phyloP scores from a whole-genome alignment of 2,888 invertebrate species.

The Polydrusus tereticollis region DNA sequence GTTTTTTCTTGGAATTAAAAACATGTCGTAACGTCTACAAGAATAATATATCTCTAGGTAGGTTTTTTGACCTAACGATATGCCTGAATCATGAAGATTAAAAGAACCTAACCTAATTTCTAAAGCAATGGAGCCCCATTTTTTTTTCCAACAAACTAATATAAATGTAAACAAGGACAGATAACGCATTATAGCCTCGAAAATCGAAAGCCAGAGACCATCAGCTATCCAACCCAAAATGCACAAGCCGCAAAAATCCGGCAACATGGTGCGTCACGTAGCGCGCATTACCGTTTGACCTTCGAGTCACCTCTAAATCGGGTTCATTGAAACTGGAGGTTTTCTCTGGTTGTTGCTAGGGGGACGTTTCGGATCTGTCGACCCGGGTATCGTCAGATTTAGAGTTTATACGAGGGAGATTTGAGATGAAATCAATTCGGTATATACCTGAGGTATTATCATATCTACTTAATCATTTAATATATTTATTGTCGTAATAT shows the following conservation, averaged over 20 bases:
- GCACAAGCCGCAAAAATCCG: neutral
- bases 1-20: too few relatives aligned
- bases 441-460: too few relatives aligned
- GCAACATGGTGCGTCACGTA: conserved; percentile 26
- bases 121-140: neutral
- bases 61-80: too few relatives aligned
- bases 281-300: conserved; percentile 23
- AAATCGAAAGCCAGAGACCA: neutral
- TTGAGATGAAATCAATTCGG: too few relatives aligned
- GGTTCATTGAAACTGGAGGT: conserved; percentile 31
- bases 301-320: conserved; percentile 28
- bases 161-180: conserved; percentile 1
- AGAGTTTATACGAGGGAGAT: neutral
- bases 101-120: too few relatives aligned
- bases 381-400: conserved; percentile 20
- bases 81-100: too few relatives aligned
- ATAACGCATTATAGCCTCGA: neutral
- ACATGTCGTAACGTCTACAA: too few relatives aligned
- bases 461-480: too few relatives aligned
- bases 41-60: too few relatives aligned
- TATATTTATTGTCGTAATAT: too few relatives aligned
- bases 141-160: neutral
- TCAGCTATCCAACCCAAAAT: neutral
- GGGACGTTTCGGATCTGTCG: conserved; percentile 14
- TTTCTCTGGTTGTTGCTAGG: conserved; percentile 25